These are phyloP conservation scores for Ditula angustiorana DNA, from an alignment of 2,888 invertebrate genomes.

Conservation along the genomic window DNA sequence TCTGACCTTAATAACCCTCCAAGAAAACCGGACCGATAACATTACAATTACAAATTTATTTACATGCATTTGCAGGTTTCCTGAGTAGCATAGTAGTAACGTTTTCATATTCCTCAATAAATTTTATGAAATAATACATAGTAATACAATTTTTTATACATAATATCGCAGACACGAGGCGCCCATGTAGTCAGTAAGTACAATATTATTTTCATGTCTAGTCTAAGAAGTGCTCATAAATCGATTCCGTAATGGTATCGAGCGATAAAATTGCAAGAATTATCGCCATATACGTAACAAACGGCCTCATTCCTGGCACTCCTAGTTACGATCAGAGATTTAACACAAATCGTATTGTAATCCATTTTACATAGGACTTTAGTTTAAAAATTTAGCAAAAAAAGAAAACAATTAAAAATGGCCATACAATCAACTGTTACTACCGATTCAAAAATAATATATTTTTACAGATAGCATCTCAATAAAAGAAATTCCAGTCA, in stretches of 20 bases:
- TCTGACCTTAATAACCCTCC: background rate
- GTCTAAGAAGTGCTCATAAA: slow-evolving; percentile 27
- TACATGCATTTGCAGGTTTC: too few species aligned
- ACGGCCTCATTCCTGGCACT: slow-evolving; percentile 28
- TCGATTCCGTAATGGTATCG: slow-evolving; percentile 13
- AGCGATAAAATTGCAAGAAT: slow-evolving; percentile 30
- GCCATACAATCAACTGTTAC: too few species aligned
- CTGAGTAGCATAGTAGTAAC: too few species aligned
- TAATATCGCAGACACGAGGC: background rate
- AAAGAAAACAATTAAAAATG: too few species aligned
- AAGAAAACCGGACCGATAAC: too few species aligned
- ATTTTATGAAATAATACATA: too few species aligned
- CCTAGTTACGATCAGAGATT: slow-evolving; percentile 31
- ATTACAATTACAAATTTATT: too few species aligned
- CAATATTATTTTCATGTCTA: slow-evolving; percentile 18
- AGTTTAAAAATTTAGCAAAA: background rate
- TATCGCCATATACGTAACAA: slow-evolving; percentile 34
- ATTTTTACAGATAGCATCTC: too few species aligned
- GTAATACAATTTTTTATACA: background rate
- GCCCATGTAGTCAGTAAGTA: background rate
- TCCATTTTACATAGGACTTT: too few species aligned
- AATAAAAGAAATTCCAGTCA: too few species aligned
- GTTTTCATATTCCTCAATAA: too few species aligned
- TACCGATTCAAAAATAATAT: background rate
- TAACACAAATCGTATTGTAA: too few species aligned